Evolutionary conservation across 64 coral and sea anemone genomes (phyloP), one percentile per base, ranked within the genome.

Genomic region (Orbicella faveolata): DNA sequence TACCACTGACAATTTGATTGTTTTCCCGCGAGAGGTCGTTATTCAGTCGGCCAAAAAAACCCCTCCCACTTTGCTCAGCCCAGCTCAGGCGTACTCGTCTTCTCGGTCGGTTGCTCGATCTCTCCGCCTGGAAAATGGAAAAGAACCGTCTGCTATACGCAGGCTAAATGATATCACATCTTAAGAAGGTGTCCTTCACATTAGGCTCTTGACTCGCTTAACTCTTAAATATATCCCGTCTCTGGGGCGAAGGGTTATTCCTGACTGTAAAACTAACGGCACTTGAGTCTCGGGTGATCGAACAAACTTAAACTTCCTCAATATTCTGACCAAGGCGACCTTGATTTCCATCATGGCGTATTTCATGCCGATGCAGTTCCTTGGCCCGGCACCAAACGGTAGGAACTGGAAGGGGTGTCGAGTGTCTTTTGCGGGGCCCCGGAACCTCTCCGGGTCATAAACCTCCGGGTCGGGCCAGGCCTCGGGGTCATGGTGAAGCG

Each of bases 371-470:
- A 87, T 87, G 70, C 84, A 87, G 21, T 87, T 72, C n/a, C 84
- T 65, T 53, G 84, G 84, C 15, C 84, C 84, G 19, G 84, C 84
- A 10, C 84, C 84, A 26, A 87, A 87, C 6, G 84, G 84, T 17
- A 87, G 48, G 48, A 87, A 87, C 66, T 87, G 84, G 36, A 72
- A 87, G 14, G 84, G 84, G 20, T 87, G 84, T 3, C 84, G 84
- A 19, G 84, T 20, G 0, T 75, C 84, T 25, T 75, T 55, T 6
- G 84, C 84, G 52, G 67, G 84, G 13, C 86, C 39, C 52, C 73
- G 63, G 67, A 88, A 88, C 18, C 86, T 88, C 73, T 88, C 86
- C 19, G 86, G 86, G 19, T 73, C 73, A 36, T 75, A 88, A 34
- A 75, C 75, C 23, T 88, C 44, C 51, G 75, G 70, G 20, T 88